Base-by-base conservation (phyloP, 1,140 invertebrate genomes). In the Bombus affinis region DNA sequence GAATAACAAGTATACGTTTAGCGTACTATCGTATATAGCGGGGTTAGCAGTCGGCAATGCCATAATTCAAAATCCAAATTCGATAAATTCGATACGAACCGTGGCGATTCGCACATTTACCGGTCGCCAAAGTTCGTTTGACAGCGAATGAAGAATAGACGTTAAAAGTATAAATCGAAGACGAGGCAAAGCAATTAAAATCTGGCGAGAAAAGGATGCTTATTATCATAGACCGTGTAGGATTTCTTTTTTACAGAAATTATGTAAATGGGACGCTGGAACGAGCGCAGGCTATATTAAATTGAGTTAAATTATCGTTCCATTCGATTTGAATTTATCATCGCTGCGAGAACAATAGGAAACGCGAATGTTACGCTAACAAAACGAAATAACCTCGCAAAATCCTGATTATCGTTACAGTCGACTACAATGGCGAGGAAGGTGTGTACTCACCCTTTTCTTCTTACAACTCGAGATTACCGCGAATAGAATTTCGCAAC, bases 191-290 rank as follows among this genome's bases (percentile, higher is more conserved):
- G 42, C 44, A 82, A 82, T 82, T 82, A 73, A 74, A 74, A 82
- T 66, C 28, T n/a, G 25, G 13, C 71, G 28, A 12, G 15, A 8
- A 13, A 15, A 13, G 28, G n/a, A 66, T 62, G 39, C 6, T 44
- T 57, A 25, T 42, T 44, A 47, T 42, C n/a, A 2, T 13, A 4
- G 53, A 32, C 0, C 8, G 35, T 1, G 28, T 59, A 32, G 28
- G 47, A 12, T 66, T 74, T 18, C 59, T 37, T 65, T 44, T 65
- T 74, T 35, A 1, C 4, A 72, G 18, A 5, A 39, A 22, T 71
- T 74, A 82, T 74, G 70, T 3, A 82, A 82, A 82, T 74, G 13
- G 12, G 8, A 53, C 18, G 47, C 65, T 74, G 22, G 12, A 22
- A 53, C 18, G 47, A 22, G 28, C n/a, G 3, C 25, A 5, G 22